These are phyloP conservation scores for Maccullochella peelii DNA, from an alignment of 2,113 vertebrate genomes.

Conservation along the genomic window DNA sequence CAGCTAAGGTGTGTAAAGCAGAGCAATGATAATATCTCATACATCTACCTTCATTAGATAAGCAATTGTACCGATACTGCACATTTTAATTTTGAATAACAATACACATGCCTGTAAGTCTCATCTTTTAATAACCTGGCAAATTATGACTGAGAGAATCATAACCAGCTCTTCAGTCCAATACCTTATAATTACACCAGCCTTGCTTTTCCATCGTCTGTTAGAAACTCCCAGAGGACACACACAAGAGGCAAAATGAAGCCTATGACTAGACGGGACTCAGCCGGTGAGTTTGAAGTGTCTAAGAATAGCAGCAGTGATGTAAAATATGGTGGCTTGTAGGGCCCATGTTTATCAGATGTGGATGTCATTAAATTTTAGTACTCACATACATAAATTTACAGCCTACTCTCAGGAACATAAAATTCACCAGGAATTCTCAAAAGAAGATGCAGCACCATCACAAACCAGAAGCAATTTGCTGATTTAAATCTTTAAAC, in stretches of 20 bases:
- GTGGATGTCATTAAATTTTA: slow-evolving; percentile 47
- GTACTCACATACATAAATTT: slow-evolving; percentile 43
- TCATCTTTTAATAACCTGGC: slow-evolving; percentile 75
- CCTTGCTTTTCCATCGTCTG: slow-evolving; percentile 48
- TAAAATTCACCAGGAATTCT: slow-evolving; percentile 23
- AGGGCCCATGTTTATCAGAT: slow-evolving; percentile 40
- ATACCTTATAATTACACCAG: slow-evolving; percentile 66
- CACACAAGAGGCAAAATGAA: slow-evolving; percentile 19
- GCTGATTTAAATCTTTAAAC: slow-evolving; percentile 23
- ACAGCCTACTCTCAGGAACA: slow-evolving; percentile 14
- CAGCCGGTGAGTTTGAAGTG: slow-evolving; percentile 24
- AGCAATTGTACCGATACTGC: slow-evolving; percentile 46
- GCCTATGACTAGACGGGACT: slow-evolving; percentile 23
- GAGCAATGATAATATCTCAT: slow-evolving; percentile 29
- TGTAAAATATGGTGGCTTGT: slow-evolving; percentile 30
- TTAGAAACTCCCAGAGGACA: slow-evolving; percentile 34
- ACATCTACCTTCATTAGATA: slow-evolving; percentile 33
- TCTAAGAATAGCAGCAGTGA: slow-evolving; percentile 46
- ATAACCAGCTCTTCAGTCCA: slow-evolving; percentile 52
- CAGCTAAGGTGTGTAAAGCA: not conserved
- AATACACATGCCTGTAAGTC: slow-evolving; percentile 51
- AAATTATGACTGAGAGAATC: slow-evolving; percentile 64
- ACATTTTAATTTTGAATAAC: slow-evolving; percentile 65
- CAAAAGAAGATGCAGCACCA: slow-evolving; percentile 4
- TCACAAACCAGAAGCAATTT: slow-evolving; percentile 6